These are phyloP conservation scores for Xylota segnis DNA, from an alignment of 2,888 invertebrate genomes.

Conservation along the genomic window DNA sequence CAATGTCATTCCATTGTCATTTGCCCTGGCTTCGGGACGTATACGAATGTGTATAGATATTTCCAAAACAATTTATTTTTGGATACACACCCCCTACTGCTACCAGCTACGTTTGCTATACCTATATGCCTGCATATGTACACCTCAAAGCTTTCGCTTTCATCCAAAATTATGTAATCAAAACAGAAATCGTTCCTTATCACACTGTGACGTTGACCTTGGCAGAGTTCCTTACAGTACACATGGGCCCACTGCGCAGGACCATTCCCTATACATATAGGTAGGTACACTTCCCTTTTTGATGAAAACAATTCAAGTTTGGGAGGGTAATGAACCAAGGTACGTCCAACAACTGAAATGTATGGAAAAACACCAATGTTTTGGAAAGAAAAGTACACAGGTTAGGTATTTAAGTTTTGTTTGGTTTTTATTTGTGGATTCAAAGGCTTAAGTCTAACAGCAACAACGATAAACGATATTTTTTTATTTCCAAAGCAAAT, in stretches of 20 bases:
- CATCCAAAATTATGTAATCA: slow-evolving; percentile 35
- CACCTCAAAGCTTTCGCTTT: slow-evolving; percentile 45
- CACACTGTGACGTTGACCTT: slow-evolving; percentile 52
- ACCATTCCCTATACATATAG: neutral
- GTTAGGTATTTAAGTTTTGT: slow-evolving; percentile 19
- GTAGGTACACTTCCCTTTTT: neutral
- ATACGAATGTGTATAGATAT: no score
- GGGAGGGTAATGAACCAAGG: neutral
- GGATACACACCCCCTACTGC: slow-evolving; percentile 44
- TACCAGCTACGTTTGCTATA: neutral
- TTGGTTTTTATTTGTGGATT: slow-evolving; percentile 62
- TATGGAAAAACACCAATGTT: neutral
- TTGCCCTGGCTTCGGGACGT: neutral
- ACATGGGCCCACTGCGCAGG: slow-evolving; percentile 16
- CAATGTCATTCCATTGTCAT: slow-evolving; percentile 51
- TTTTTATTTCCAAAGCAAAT: slow-evolving; percentile 47
- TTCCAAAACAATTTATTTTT: slow-evolving; percentile 44
- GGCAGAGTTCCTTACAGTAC: slow-evolving; percentile 15
- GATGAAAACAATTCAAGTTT: neutral
- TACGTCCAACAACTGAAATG: neutral
- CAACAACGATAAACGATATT: slow-evolving; percentile 68
- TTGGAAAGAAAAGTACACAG: neutral
- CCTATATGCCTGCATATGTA: neutral
- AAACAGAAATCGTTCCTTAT: slow-evolving; percentile 49
- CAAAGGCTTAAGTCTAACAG: slow-evolving; percentile 73